Evolutionary conservation across 2,888 invertebrate genomes (phyloP), one percentile per base, ranked within the genome.

Genomic region (Cryptocheilus praepositus): DNA sequence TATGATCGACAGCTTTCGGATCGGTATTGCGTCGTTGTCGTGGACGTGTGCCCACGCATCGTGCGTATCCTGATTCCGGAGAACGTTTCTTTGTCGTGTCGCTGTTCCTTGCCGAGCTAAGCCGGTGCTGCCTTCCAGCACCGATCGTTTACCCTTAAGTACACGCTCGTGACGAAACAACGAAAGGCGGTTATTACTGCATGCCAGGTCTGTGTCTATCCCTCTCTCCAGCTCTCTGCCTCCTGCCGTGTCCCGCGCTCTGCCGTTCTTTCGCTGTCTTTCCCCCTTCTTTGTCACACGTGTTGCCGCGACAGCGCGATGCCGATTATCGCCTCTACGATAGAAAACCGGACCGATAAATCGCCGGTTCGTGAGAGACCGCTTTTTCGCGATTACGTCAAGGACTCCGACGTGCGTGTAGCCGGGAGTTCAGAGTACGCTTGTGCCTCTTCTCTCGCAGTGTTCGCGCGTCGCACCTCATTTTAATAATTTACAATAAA

Each of bases 1-100:
- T 55, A 52, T 64, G 63, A 76, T 71, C 71, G 70, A 52, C 66
- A 53, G 59, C 63, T 69, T 73, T 69, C 65, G 64, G 36, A 36
- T 7, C 51, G 7, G 22, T 60, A 58, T 66, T 57, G 54, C 52
- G 45, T 57, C 57, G 36, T 36, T 53, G 22, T 21, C 19, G 21
- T 25, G 3, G 25, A 3, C 18, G 36, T 46, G 19, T 53, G 22
- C 28, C 59, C 15, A 49, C 53, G 22, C 15, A 18, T 25, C 46
- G 49, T 36, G 46, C 45, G 22, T 60, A 54, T 58, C 59, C 51
- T 25, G 58, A 56, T 44, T 54, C 46, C 46, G n/a, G 73, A 68
- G 36, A 36, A 36, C 36, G 36, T 36, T 36, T 36, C 36, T 36
- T 36, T 11, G 36, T 36, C 36, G 36, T 25, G 25, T 25, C 25